Evolutionary conservation across 1,140 invertebrate genomes (phyloP), one percentile per base, ranked within the genome.

Genomic region (Tetragnatha versicolor): DNA sequence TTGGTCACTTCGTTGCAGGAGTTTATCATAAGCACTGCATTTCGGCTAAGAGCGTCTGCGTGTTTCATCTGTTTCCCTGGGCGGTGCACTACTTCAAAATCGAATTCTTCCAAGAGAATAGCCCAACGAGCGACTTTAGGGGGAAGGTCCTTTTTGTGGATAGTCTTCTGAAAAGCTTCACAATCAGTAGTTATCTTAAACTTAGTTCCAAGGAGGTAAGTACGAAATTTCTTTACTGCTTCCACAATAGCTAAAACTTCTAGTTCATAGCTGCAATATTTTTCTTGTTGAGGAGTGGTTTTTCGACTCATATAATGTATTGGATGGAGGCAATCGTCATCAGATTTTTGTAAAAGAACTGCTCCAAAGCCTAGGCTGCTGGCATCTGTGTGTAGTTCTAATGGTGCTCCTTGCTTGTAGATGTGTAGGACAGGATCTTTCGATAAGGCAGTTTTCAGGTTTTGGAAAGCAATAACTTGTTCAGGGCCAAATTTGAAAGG

Each of bases 341-440:
- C 83, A 20, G 78, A 17, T 22, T 84, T 81, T 77, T 90, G 88
- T 1, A 84, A 84, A 0, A 90, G 66, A 6, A 88, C 83, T 1
- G 84, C 85, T 0, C 87, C 88, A 5, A 89, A 81, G 9, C 87
- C 88, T 81, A 85, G 85, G 0, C 82, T 68, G 47, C 84, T 86
- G 14, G 88, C 87, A 63, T 82, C 76, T 22, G 75, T 79, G 22
- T 77, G 53, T 0, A 79, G 25, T 45, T 68, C 20, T n/a, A 33
- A 45, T 49, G 17, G 7, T 22, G 81, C 80, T 5, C 53, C 51
- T 51, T 77, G 78, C n/a, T 79, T 27, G 1, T 82, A 85, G 0
- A 83, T 82, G 6, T 84, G n/a, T 25, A 80, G 70, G 14, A 83
- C 84, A 31, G 81, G 79, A 65, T 82, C 31, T 6, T n/a, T 12